These are phyloP conservation scores for Ictalurus furcatus DNA, from an alignment of 2,113 vertebrate species.

Conservation along the genomic window DNA sequence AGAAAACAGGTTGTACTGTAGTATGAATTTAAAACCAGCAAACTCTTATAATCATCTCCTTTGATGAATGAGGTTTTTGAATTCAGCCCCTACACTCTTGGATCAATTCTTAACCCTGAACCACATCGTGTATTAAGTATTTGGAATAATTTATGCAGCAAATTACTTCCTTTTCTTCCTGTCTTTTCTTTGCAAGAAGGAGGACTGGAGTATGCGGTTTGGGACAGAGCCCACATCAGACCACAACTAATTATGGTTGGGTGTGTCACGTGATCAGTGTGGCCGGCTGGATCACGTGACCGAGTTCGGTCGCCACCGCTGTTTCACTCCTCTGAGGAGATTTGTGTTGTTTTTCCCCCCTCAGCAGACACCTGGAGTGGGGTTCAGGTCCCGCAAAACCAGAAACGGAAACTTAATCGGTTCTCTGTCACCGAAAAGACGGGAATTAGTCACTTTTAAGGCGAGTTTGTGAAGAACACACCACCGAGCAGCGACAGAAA, in stretches of 20 bases:
- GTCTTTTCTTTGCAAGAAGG: neutral
- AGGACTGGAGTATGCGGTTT: neutral
- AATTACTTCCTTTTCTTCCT: neutral
- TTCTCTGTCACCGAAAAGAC: neutral
- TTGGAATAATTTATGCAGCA: neutral
- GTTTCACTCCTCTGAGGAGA: constrained; percentile 7
- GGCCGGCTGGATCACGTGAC: constrained; percentile 31
- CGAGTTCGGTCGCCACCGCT: neutral
- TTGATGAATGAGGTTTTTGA: neutral
- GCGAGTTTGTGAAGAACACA: neutral
- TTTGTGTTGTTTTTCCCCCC: neutral
- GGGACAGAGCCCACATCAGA: constrained; percentile 5
- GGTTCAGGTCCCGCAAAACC: neutral
- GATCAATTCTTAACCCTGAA: neutral
- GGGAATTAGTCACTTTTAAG: neutral
- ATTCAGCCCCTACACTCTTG: neutral
- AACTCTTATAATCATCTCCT: no score
- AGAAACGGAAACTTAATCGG: neutral
- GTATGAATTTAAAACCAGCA: no score
- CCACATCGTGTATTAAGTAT: neutral
- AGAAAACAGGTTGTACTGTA: no score
- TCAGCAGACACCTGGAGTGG: neutral
- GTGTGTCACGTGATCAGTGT: constrained; percentile 19
- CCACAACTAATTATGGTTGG: neutral
- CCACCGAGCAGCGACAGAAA: neutral